A percentile compares a stretch with the other conserved stretches of the same genome.
Evolutionary conservation across 1,140 invertebrate species (phyloP).

Genomic region (Scaptomyza graminum): DNA sequence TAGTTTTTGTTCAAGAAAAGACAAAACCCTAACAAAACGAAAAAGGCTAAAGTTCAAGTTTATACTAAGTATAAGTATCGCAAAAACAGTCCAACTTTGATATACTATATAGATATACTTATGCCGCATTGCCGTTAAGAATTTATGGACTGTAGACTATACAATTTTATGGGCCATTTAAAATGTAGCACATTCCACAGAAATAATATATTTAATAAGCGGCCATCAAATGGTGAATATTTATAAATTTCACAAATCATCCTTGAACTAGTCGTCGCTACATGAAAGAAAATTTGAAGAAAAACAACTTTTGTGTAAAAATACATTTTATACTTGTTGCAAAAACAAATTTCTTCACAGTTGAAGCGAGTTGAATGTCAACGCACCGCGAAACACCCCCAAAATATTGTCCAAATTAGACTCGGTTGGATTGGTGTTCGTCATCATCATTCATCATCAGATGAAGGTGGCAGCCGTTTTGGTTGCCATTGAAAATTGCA

Average conservation of each 20-base stretch:
- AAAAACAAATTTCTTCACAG: conserved; percentile 50
- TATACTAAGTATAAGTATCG: background rate
- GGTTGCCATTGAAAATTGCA: conserved; percentile 70
- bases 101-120: background rate
- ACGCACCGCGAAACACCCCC: conserved; percentile 48
- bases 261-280: conserved; percentile 59
- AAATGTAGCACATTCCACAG: conserved; percentile 33
- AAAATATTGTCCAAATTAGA: conserved; percentile 26
- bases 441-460: conserved; percentile 15
- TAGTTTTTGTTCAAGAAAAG: too few species aligned
- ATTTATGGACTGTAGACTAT: conserved; percentile 13
- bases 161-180: conserved; percentile 28
- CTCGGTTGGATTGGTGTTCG: background rate
- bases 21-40: too few species aligned
- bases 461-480: conserved; percentile 52
- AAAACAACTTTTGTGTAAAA: conserved; percentile 22
- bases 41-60: too few species aligned
- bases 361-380: conserved; percentile 58
- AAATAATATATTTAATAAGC: conserved; percentile 10
- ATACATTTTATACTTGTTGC: conserved; percentile 59
- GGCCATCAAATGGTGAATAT: conserved; percentile 15
- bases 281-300: conserved; percentile 16
- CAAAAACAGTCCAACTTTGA: too few species aligned
- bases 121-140: conserved; percentile 11
- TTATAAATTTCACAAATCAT: conserved; percentile 37